Conservation (phyloP, 2,888 invertebrate genomes). For the Xiphydria camelus region DNA sequence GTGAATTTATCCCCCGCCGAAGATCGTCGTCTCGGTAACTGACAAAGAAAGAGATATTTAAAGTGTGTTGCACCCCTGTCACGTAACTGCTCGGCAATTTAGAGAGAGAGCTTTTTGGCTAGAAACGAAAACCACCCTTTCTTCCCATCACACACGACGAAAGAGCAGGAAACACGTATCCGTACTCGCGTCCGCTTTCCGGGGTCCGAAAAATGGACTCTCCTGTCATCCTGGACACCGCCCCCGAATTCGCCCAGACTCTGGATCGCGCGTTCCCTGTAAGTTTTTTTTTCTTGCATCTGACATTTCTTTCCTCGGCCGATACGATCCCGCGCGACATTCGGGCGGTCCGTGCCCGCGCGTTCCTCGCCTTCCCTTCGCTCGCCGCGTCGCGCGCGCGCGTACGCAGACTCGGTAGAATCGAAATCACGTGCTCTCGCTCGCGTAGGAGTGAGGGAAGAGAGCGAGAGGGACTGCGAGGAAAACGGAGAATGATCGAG, state of each 20-base stretch:
- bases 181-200: conserved; percentile 26
- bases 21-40: conserved; percentile 1
- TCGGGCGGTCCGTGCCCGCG: no score
- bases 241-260: conserved; percentile 62
- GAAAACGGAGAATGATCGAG: no score
- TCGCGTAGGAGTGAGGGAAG: no score
- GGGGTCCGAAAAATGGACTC: conserved; percentile 61
- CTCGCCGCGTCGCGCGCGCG: conserved; percentile 16
- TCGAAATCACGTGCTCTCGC: no score
- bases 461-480: no score
- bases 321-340: no score
- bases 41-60: background rate
- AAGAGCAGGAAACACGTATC: conserved; percentile 23
- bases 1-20: background rate
- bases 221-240: conserved; percentile 66
- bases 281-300: conserved; percentile 48
- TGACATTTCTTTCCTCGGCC: no score
- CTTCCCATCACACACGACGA: background rate
- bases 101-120: background rate
- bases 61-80: conserved; percentile 1
- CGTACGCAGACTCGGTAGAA: no score
- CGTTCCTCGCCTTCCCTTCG: conserved; percentile 8
- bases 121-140: background rate
- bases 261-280: conserved; percentile 59
- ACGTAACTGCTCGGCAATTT: background rate